Percentiles rank a stretch among this genome's conserved stretches.
phyloP scores from a whole-genome alignment of 2,888 invertebrate species.

The Hedya salicella region DNA sequence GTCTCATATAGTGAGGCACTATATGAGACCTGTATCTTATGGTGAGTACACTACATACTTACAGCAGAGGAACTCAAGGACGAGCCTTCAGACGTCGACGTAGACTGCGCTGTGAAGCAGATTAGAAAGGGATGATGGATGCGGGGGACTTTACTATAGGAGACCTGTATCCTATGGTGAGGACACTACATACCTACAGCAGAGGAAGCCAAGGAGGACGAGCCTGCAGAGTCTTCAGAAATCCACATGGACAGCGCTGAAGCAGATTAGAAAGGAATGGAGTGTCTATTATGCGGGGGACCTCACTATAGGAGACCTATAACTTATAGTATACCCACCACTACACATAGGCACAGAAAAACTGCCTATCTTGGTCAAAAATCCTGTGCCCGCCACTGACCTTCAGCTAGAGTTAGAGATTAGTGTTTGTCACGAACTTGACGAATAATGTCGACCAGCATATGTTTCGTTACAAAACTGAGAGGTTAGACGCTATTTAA shows the following conservation, averaged over 20 bases:
- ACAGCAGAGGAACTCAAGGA: slow-evolving; percentile 49
- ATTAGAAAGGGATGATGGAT: slow-evolving; percentile 92
- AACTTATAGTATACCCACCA: slow-evolving; percentile 96
- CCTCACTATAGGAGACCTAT: slow-evolving; percentile 95
- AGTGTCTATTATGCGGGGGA: slow-evolving; percentile 90
- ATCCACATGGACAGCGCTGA: slow-evolving; percentile 69
- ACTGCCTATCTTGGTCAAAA: no score
- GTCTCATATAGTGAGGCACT: no score
- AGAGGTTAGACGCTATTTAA: no score
- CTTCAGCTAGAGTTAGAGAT: no score
- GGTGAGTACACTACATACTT: slow-evolving; percentile 71
- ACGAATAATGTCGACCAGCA: no score
- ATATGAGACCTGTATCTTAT: slow-evolving; percentile 96
- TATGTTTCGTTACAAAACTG: no score
- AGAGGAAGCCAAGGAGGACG: neutral
- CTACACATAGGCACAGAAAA: no score
- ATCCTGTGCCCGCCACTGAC: no score
- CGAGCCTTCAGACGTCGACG: slow-evolving; percentile 60
- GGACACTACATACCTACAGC: neutral
- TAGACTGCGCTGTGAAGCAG: slow-evolving; percentile 71
- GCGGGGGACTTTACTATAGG: slow-evolving; percentile 93
- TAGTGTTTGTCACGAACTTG: no score
- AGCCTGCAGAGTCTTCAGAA: slow-evolving; percentile 49
- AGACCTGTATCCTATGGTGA: slow-evolving; percentile 94
- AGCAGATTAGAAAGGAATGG: slow-evolving; percentile 89